Conservation (phyloP, 2,113 vertebrate genomes). For the rabbit (Oryctolagus cuniculus) region mOryCun1.1 NC_091440.1:3951001-3951500, state of each 20-base stretch:
- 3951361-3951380: not conserved
- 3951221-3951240: not conserved
- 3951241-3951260: not conserved
- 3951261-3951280: not conserved
- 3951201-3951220: not conserved
- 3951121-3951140: not conserved
- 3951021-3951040: not conserved
- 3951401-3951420: not conserved
- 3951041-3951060: rapidly evolving
- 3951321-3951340: not conserved
- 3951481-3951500: not conserved
- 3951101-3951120: no score
- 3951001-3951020: no score
- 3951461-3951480: not conserved
- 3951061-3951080: not conserved
- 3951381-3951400: not conserved
- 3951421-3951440: not conserved
- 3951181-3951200: not conserved
- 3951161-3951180: not conserved
- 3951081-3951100: not conserved
- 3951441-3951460: not conserved
- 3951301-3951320: not conserved
- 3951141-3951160: not conserved
- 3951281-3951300: not conserved
- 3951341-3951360: not conserved